Evolutionary conservation across 2,113 vertebrate species (phyloP).

Genomic region (Thymallus thymallus): DNA sequence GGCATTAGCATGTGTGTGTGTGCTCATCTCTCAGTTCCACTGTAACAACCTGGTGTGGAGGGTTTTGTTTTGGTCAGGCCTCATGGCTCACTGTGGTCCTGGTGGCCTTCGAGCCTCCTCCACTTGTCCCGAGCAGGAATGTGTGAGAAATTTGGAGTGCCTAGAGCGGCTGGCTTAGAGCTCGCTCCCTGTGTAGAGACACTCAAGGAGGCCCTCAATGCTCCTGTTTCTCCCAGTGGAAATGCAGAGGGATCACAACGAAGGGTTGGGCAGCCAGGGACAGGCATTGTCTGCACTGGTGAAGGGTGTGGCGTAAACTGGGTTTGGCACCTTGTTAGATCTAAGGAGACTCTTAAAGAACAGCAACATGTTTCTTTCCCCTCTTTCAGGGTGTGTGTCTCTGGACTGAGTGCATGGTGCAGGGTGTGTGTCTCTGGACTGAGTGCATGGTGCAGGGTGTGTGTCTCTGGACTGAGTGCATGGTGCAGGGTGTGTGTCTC

Average conservation of each 20-base stretch:
- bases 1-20: conserved; percentile 4
- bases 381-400: too few species aligned
- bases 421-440: too few species aligned
- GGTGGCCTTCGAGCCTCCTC: conserved; percentile 41
- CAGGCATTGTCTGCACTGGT: background rate
- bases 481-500: too few species aligned
- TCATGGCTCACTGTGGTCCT: conserved; percentile 42
- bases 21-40: conserved; percentile 33
- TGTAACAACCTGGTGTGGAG: conserved; percentile 50
- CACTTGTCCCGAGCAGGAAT: conserved; percentile 37
- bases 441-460: too few species aligned
- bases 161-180: background rate
- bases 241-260: background rate
- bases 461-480: too few species aligned
- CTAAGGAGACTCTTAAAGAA: background rate
- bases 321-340: background rate
- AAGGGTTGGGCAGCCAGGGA: background rate
- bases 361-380: background rate
- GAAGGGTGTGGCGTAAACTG: background rate
- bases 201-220: background rate
- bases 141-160: too few species aligned
- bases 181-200: conserved; percentile 9
- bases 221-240: background rate
- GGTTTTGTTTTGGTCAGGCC: conserved; percentile 45
- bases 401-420: too few species aligned